Base-by-base conservation (phyloP, 2,888 invertebrate genomes). In the Cecidostiba fungosa region DNA sequence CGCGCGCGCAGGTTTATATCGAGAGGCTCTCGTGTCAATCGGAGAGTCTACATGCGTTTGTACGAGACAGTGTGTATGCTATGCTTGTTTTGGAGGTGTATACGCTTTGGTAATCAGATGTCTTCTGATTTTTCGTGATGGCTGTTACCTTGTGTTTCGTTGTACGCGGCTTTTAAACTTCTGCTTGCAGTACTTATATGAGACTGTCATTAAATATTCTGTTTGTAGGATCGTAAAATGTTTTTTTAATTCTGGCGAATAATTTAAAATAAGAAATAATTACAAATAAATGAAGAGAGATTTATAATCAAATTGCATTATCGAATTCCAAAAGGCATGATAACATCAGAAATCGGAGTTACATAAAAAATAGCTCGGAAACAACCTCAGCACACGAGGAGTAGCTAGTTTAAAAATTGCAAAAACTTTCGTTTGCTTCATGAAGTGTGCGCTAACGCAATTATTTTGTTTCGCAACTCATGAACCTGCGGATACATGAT, bases 1-100 rank as follows among this genome's bases (percentile, higher is more conserved):
- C 66, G 29, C 66, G 26, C 50, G 50, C 12, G 26, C 29, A 66
- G 10, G 14, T 29, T 66, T 66, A 66, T 66, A 29, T 66, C 12
- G 23, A 66, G 66, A 66, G 66, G 23, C 26, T 23, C 66, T 66
- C 6, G 66, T 66, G 66, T 66, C 26, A 66, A 66, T 66, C 66
- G 66, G 66, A 66, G 26, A 66, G 66, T 66, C 26, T 66, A 66
- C 66, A 66, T 66, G 14, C 66, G 16, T 10, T 66, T 29, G 26
- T 3, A 66, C 26, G 29, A 26, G 23, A 26, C n/a, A n/a, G n/a
- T n/a, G 26, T 29, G 43, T 43, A 43, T 43, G 8, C 8, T 59
- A 12, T 23, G 23, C 59, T 62, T 62, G 59, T 62, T 62, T 62
- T 23, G 59, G 2, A 62, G 59, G 23, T 62, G 62, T 62, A 50